Evolutionary conservation across 2,888 invertebrate species (phyloP).

Genomic region (Phaonia tiefii): DNA sequence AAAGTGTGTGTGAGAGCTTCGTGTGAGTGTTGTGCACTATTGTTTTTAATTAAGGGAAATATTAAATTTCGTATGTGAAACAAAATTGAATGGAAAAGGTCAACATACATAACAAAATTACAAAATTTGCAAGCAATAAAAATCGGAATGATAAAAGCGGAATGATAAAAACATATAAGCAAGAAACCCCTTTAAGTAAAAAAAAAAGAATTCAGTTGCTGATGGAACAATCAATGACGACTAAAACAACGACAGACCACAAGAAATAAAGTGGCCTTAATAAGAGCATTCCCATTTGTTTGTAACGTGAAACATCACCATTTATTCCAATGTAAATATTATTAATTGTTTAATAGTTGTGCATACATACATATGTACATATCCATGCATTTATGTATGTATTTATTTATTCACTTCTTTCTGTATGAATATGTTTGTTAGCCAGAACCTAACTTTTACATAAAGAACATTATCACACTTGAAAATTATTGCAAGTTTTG

Average conservation of each 20-base stretch:
- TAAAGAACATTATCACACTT: conserved; percentile 48
- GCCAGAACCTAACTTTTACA: conserved; percentile 21
- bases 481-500: not conserved
- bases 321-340: conserved; percentile 41
- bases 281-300: not conserved
- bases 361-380: too few relatives aligned
- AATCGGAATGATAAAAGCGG: too few relatives aligned
- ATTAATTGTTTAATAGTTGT: conserved; percentile 27
- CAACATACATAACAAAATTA: conserved; percentile 47
- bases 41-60: conserved; percentile 47
- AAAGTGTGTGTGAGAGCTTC: not conserved
- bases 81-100: conserved; percentile 54
- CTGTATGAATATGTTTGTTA: not conserved
- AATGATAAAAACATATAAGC: not conserved
- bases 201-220: conserved; percentile 15
- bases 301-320: too few relatives aligned
- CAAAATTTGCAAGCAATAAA: conserved; percentile 31
- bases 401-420: too few relatives aligned
- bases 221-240: conserved; percentile 33
- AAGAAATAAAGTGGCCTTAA: conserved; percentile 37
- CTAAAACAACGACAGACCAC: not conserved
- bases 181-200: not conserved
- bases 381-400: too few relatives aligned
- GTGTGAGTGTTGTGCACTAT: conserved; percentile 4
- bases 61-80: conserved; percentile 39